Base-by-base conservation (phyloP, 2,888 invertebrate genomes). In the Lasioglossum pauxillum region DNA sequence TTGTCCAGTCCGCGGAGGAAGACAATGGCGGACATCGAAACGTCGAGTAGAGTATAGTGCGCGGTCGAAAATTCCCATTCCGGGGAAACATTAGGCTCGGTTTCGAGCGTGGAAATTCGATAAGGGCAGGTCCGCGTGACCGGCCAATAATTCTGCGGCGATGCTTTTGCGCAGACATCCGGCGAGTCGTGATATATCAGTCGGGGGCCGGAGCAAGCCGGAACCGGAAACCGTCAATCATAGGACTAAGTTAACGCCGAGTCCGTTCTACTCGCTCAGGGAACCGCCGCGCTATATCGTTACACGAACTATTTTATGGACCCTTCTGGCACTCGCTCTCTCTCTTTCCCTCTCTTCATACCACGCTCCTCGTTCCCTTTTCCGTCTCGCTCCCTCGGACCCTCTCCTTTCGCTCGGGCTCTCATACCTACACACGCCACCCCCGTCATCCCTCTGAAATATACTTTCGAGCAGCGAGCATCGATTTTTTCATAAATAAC, bases 141-240 rank as follows among this genome's bases (percentile, higher is more conserved):
- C 89, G 87, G 91, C 86, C 91, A 92, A 93, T 93, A 93, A 93
- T 93, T 93, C 89, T 86, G 90, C 91, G 91, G 87, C 88, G 88
- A 90, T 89, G 90, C 91, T 86, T 85, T 90, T 82, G 90, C 90
- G 89, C 90, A 91, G 91, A 92, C 92, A 92, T 92, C 92, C 92
- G 91, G 92, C 89, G 89, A 91, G 92, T 91, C 90, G 92, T 92
- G 91, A 91, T 91, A 93, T 93, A 93, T 93, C 92, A 92, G 93
- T 92, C 90, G 78, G 57, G 75, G 80, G 80, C 87, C 87, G 88
- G 80, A 90, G 88, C 87, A 87, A 91, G 88, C 91, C 92, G 93
- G 93, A 93, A 92, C 91, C 90, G 93, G 93, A 93, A 93, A 93
- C 93, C 93, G 93, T 93, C 93, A 92, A 93, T 93, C 93, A 92